phyloP scores from a whole-genome alignment of 2,113 vertebrate species.

The Terrapene triunguis region DNA sequence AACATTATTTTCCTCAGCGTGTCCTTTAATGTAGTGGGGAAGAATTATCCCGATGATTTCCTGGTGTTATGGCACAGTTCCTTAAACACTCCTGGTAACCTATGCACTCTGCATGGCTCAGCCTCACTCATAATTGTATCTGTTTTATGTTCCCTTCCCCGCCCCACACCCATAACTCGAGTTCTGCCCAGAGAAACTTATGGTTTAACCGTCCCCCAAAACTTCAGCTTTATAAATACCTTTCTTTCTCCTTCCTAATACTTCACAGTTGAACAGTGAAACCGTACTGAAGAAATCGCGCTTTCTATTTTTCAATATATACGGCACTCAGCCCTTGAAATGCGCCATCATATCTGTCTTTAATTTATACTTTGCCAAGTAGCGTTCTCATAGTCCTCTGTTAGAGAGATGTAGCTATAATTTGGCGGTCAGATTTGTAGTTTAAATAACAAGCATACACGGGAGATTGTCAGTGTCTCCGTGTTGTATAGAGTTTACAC shows the following conservation, averaged over 20 bases:
- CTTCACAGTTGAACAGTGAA: neutral
- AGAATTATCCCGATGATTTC: neutral
- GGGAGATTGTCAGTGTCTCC: slow-evolving; percentile 54
- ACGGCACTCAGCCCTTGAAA: slow-evolving; percentile 13
- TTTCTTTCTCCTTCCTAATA: neutral
- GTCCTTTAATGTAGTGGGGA: neutral
- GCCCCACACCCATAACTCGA: neutral
- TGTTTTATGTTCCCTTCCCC: neutral
- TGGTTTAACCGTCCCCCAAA: neutral
- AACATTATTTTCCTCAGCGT: neutral
- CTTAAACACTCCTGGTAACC: neutral
- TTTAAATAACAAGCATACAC: slow-evolving; percentile 55
- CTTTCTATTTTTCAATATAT: neutral
- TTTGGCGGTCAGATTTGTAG: slow-evolving; percentile 71
- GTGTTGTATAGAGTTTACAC: slow-evolving; percentile 59
- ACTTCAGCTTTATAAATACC: neutral
- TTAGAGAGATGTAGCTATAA: slow-evolving; percentile 50
- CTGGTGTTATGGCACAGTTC: neutral
- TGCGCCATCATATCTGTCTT: slow-evolving; percentile 30
- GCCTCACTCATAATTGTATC: neutral
- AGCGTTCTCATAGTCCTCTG: slow-evolving; percentile 30
- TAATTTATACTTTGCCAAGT: slow-evolving; percentile 46
- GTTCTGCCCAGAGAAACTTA: neutral
- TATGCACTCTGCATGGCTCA: neutral
- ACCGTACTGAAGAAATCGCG: neutral